Percentiles rank a stretch among this genome's conserved stretches.
These are phyloP conservation scores for Coturnix japonica DNA, from an alignment of 2,113 vertebrate genomes.

Conservation along the genomic window DNA sequence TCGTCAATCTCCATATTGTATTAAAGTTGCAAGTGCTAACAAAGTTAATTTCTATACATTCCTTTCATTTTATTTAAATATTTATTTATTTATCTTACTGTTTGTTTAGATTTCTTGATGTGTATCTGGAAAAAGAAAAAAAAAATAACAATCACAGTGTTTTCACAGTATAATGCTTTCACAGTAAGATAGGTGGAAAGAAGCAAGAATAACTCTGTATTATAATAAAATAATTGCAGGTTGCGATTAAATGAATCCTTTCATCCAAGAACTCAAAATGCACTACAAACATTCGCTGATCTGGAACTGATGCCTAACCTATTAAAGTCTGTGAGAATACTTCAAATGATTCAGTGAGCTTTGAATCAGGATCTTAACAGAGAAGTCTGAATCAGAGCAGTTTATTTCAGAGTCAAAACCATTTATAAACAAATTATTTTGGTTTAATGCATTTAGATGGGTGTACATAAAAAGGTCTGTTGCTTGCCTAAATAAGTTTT, in stretches of 20 bases:
- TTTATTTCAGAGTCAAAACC: background rate
- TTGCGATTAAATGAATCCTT: background rate
- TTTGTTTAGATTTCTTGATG: background rate
- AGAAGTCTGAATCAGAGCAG: background rate
- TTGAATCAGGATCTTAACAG: background rate
- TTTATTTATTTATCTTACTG: no score
- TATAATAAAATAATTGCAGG: background rate
- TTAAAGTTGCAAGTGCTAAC: background rate
- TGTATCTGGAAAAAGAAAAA: background rate
- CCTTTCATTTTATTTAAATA: background rate
- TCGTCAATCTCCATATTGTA: constrained; percentile 3
- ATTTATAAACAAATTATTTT: background rate
- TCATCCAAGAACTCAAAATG: background rate
- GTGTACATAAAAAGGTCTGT: background rate
- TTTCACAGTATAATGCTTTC: background rate
- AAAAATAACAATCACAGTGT: background rate
- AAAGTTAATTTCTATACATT: background rate
- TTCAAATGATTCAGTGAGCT: background rate
- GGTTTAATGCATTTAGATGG: background rate
- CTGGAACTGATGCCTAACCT: background rate
- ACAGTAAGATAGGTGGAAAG: background rate
- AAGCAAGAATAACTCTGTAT: background rate
- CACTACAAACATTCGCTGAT: background rate
- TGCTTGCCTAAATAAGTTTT: background rate
- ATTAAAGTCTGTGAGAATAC: background rate